Evolutionary conservation across 2,888 invertebrate genomes (phyloP).

Genomic region (Diplolepis rosae): DNA sequence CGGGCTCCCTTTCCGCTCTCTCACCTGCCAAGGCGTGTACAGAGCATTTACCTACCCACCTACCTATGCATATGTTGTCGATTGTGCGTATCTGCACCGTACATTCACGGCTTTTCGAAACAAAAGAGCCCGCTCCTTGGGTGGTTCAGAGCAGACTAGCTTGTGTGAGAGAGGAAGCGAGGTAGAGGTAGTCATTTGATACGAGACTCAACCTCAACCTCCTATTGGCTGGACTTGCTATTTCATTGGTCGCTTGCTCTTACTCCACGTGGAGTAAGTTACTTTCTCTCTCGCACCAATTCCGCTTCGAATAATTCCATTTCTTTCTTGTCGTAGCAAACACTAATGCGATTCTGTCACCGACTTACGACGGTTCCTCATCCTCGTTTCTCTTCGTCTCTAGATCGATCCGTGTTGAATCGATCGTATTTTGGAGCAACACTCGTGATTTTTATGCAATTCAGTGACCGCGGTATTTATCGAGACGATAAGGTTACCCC

Average conservation of each 20-base stretch:
- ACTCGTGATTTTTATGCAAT: conserved; percentile 23
- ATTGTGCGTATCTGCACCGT: conserved; percentile 61
- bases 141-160: conserved; percentile 59
- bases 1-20: conserved; percentile 35
- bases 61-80: conserved; percentile 42
- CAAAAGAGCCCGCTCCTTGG: conserved; percentile 66
- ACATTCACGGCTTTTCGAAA: conserved; percentile 65
- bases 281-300: conserved; percentile 50
- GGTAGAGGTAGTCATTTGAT: conserved; percentile 46
- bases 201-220: conserved; percentile 32
- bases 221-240: not conserved
- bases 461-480: conserved; percentile 31
- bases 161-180: conserved; percentile 2
- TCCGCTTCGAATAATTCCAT: conserved; percentile 41
- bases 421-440: conserved; percentile 32
- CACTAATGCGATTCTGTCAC: conserved; percentile 39
- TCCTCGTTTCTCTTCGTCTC: conserved; percentile 48
- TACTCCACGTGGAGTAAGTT: conserved; percentile 52
- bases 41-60: conserved; percentile 30
- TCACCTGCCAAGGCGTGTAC: conserved; percentile 45
- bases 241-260: conserved; percentile 32
- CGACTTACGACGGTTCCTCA: conserved; percentile 36
- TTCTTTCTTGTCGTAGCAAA: conserved; percentile 36
- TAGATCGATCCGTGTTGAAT: conserved; percentile 28
- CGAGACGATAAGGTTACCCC: conserved; percentile 30